Conservation (phyloP, 2,113 vertebrate genomes). For the Psammodynastes pulverulentus region DNA sequence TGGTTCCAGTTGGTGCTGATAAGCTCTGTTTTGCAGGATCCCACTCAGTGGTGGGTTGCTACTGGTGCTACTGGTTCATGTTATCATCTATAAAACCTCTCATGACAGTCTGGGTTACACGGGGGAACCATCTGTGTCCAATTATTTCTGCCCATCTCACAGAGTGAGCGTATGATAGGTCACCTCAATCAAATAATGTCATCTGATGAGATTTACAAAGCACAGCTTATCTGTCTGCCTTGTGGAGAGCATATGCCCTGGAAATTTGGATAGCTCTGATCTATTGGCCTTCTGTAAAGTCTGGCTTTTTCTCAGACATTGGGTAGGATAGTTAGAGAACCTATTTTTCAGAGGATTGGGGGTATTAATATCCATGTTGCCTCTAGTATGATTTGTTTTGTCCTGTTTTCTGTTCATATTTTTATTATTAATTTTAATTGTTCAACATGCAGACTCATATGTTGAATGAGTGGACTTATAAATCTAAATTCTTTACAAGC, state of each 20-base stretch:
- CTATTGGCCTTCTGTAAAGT: not conserved
- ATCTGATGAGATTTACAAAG: not conserved
- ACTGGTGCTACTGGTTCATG: no score
- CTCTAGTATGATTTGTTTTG: not conserved
- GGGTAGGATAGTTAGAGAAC: not conserved
- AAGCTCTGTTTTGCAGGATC: not conserved
- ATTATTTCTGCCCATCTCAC: not conserved
- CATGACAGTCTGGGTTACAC: not conserved
- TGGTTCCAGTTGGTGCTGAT: not conserved
- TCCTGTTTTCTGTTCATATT: not conserved
- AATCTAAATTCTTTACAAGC: not conserved
- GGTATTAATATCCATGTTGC: not conserved
- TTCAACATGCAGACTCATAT: not conserved
- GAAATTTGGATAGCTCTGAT: not conserved
- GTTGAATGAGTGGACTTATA: not conserved
- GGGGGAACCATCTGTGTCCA: not conserved
- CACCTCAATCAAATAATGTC: not conserved
- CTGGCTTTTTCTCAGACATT: not conserved
- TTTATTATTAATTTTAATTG: not conserved
- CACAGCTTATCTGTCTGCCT: not conserved
- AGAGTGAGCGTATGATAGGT: not conserved
- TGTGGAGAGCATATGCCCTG: not conserved
- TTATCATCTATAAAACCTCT: not conserved
- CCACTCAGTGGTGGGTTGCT: no score
- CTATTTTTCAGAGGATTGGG: not conserved